Percentiles rank a stretch among this genome's conserved stretches.
These are phyloP conservation scores for Miniopterus natalensis DNA, from an alignment of 2,113 vertebrate genomes.

Conservation along the genomic window DNA sequence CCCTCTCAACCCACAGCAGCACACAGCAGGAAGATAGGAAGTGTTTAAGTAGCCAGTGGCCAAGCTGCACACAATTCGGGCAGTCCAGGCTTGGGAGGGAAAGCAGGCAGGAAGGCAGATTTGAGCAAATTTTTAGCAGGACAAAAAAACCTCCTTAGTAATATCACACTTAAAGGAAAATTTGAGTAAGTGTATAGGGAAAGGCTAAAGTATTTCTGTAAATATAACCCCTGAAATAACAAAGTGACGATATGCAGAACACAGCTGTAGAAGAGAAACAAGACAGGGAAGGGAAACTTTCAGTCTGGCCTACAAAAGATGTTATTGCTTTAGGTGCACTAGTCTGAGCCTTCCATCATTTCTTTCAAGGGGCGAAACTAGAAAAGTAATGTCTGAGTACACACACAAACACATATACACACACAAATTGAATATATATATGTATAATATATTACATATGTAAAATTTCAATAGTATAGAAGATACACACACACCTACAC, in stretches of 20 bases:
- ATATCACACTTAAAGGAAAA: not conserved
- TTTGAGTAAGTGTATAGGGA: not conserved
- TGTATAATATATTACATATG: not conserved
- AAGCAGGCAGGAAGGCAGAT: not conserved
- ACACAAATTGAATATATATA: not conserved
- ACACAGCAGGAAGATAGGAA: slow-evolving; percentile 24
- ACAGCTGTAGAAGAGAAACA: not conserved
- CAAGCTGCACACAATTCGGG: not conserved
- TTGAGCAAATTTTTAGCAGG: not conserved
- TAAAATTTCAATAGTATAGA: not conserved
- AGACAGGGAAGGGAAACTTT: not conserved
- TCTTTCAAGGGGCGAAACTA: slow-evolving; percentile 4
- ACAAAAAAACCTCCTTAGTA: slow-evolving; percentile 6
- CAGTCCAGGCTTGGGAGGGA: not conserved
- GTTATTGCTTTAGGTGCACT: not conserved
- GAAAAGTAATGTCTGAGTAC: slow-evolving; percentile 27
- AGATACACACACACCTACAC: not conserved
- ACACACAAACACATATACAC: not conserved
- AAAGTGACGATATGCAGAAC: not conserved
- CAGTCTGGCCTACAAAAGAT: not conserved
- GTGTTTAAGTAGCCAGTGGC: not conserved
- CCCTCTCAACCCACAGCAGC: not conserved
- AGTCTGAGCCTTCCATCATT: not conserved
- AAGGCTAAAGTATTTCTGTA: slow-evolving; percentile 26
- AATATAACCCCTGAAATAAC: slow-evolving; percentile 19